Base-by-base conservation (phyloP, 2,797 vertebrate species). In the Gephyroberyx darwinii region DNA sequence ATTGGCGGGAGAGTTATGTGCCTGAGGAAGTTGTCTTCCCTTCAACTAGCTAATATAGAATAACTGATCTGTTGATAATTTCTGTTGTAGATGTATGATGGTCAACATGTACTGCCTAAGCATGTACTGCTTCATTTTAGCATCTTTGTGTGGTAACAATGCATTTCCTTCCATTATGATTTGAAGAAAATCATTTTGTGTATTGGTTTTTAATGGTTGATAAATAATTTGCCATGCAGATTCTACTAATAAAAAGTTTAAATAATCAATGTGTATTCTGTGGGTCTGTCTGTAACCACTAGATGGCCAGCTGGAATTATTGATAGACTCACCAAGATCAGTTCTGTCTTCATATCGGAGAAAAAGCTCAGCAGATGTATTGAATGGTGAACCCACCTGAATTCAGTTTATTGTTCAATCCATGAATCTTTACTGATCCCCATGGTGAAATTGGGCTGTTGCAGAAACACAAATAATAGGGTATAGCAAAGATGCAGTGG, bases 1-100 rank as follows among this genome's bases (percentile, higher is more conserved):
- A 76, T 68, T 64, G 71, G 31, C 76, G 31, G 8, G 31, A n/a
- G 53, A 59, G 77, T 33, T 1, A 79, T 69, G 79, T 88, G 84
- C 84, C 81, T 84, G 60, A 52, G 8, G 43, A 75, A 33, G 30
- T 63, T 48, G 9, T 71, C 19, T 54, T 62, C 50, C 62, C n/a
- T 19, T 69, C 63, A 61, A 69, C 5, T 31, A 58, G 52, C 30
- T 33, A 31, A 67, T 31, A 7, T 9, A 74, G 20, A 60, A 66
- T 77, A 30, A 48, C 57, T 8, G 57, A 65, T 64, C 30, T 5
- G 10, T 65, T 71, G 2, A 14, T 33, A 3, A 67, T 70, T 70
- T 77, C 12, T 72, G 19, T 26, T n/a, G 4, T 8, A 69, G 31
- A 58, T 45, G 13, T 5, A 45, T 8, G 2, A 16, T 63, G 67